These are phyloP conservation scores for Alcedo quadribrachys DNA, from an alignment of 2,797 vertebrate genomes.

Conservation along the genomic window DNA sequence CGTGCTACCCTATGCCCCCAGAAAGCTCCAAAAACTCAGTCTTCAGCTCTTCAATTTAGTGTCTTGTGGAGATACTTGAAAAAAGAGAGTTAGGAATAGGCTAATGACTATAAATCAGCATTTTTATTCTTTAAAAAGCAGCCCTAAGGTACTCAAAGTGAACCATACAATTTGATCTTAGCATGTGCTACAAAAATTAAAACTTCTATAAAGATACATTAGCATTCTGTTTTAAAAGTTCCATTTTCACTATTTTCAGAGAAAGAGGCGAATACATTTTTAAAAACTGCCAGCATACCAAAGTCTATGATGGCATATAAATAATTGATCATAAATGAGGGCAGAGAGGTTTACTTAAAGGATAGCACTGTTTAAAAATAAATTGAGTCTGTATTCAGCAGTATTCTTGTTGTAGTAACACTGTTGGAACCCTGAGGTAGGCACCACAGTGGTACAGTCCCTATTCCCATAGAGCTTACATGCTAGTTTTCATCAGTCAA, in stretches of 20 bases:
- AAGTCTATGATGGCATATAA: not conserved
- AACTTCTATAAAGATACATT: too few species aligned
- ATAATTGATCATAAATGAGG: not conserved
- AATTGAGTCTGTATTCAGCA: not conserved
- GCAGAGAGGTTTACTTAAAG: not conserved
- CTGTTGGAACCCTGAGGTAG: not conserved
- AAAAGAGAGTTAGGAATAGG: not conserved
- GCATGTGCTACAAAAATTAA: not conserved
- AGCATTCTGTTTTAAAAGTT: not conserved
- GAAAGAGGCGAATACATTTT: not conserved
- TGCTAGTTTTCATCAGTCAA: conserved; percentile 27
- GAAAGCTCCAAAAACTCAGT: not conserved
- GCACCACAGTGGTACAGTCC: conserved; percentile 20
- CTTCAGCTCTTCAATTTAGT: not conserved
- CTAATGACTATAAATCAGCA: not conserved
- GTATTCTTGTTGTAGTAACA: conserved; percentile 21
- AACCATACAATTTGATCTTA: not conserved
- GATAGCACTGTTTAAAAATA: not conserved
- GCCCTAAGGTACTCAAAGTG: too few species aligned
- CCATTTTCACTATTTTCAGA: not conserved
- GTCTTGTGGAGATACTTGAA: not conserved
- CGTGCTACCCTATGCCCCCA: not conserved
- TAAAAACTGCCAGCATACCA: not conserved
- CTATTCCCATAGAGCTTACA: conserved; percentile 50
- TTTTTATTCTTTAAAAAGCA: too few species aligned